Conservation (phyloP, 37 sponge, comb jelly and placozoan species). For the Halichondria panicea region DNA sequence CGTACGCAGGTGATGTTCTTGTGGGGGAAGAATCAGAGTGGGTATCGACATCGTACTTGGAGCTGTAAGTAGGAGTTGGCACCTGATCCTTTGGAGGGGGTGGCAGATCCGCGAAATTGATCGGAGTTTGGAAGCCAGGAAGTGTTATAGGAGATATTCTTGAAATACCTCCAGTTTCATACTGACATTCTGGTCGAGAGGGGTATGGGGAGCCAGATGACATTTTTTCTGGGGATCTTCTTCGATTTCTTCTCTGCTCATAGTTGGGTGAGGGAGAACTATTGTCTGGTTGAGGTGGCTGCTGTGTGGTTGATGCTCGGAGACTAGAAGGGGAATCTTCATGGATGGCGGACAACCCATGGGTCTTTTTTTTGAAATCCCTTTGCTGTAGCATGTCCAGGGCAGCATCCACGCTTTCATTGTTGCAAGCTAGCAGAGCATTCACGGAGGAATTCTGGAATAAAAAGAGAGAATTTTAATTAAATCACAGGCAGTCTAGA, state of each 20-base stretch:
- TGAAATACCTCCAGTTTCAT: background rate
- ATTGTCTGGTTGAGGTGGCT: background rate
- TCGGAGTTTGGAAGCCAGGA: constrained; percentile 32
- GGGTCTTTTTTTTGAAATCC: constrained; percentile 9
- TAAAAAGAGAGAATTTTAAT: background rate
- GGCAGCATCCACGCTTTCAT: constrained; percentile 62
- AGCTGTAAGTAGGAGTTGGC: too few species aligned
- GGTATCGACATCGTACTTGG: constrained; percentile 12
- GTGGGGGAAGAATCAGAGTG: constrained; percentile 50
- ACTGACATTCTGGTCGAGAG: constrained; percentile 15
- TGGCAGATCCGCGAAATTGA: constrained; percentile 28
- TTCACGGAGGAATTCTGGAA: constrained; percentile 39
- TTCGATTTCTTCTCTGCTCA: background rate
- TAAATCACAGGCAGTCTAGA: background rate
- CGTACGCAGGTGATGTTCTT: constrained; percentile 39
- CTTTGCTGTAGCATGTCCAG: constrained; percentile 42
- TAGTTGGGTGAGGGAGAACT: background rate
- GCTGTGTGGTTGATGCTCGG: too few species aligned
- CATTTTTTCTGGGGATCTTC: constrained; percentile 20
- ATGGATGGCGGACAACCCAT: constrained; percentile 16
- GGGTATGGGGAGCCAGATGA: background rate
- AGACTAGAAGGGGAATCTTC: constrained; percentile 48
- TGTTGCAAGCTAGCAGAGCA: constrained; percentile 64
- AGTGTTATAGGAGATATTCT: constrained; percentile 45
- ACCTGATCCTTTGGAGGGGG: constrained; percentile 4